Evolutionary conservation across 2,113 vertebrate species (phyloP), one percentile per base, ranked within the genome.

Genomic region (Cavia aperea): DNA sequence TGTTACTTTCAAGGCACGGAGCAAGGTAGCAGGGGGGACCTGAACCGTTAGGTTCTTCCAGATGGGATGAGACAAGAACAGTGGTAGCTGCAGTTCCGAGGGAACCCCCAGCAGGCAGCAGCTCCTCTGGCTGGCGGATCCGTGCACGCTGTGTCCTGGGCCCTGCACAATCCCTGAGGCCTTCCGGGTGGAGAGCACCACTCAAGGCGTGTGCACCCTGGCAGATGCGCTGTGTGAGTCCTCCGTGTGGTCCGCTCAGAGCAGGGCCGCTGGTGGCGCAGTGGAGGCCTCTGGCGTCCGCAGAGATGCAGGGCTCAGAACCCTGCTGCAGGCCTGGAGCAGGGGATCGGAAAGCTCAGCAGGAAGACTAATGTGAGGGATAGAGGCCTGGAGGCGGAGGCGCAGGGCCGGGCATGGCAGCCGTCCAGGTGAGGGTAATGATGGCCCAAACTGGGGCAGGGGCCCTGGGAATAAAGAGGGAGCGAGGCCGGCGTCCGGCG

Each of bases 381-480:
- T 78, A 46, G 87, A 91, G 81, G 70, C n/a, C 81, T 90, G 73
- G 85, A 92, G 91, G 33, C 91, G 65, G 65, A 89, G 84, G 92
- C 8, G 92, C 77, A 89, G 88, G 51, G 84, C 65, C n/a, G 43
- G 0, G 83, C 86, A 12, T 56, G 54, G 81, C 91, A 89, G 88
- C 78, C 75, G 81, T 93, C 94, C 94, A 91, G 91, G 93, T 93
- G 89, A 96, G 84, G 81, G 84, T 86, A 92, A 87, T 91, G 84
- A 91, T 79, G 92, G 43, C 78, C 95, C 77, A 90, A 96, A 91
- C 89, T 93, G 93, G 95, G 94, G 78, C 95, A 96, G 89, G 29
- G 21, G 94, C 89, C 46, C 66, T 36, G 87, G 93, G 94, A 96
- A 94, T 65, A 95, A 39, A 39, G 39, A 39, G 81, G 63, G 81